A percentile compares a stretch with the other conserved stretches of the same genome.
Conservation (phyloP, 2,888 invertebrate genomes). For the Ariolimax columbianus region DNA sequence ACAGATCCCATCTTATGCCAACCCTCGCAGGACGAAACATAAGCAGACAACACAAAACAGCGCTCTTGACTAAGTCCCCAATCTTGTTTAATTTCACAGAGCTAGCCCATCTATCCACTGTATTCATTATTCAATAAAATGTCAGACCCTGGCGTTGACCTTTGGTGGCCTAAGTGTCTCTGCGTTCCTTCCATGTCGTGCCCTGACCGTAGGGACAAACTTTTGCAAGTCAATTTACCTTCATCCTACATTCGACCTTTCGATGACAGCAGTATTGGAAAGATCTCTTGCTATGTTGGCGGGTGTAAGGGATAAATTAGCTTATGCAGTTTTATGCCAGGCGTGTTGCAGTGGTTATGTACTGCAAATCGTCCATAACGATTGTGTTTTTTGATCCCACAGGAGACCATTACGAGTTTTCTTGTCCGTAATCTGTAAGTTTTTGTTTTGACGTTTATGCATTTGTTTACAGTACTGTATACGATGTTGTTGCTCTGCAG, state of each 20-base stretch:
- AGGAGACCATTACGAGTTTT: too few relatives aligned
- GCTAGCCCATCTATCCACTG: slow-evolving; percentile 19
- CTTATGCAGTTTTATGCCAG: not conserved
- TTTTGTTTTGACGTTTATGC: too few relatives aligned
- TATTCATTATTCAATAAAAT: slow-evolving; percentile 40
- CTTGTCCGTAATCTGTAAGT: too few relatives aligned
- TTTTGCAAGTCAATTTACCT: slow-evolving; percentile 44
- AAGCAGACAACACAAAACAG: too few relatives aligned
- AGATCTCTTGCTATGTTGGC: not conserved
- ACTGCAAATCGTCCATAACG: too few relatives aligned
- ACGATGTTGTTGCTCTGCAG: too few relatives aligned
- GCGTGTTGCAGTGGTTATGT: too few relatives aligned
- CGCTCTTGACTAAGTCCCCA: not conserved
- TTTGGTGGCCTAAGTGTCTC: slow-evolving; percentile 28
- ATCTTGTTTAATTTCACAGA: slow-evolving; percentile 15
- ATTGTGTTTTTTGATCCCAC: too few relatives aligned
- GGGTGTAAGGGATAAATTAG: slow-evolving; percentile 13
- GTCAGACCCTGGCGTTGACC: slow-evolving; percentile 32
- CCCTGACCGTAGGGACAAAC: slow-evolving; percentile 24
- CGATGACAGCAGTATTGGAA: not conserved
- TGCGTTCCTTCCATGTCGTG: not conserved
- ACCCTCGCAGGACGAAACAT: too few relatives aligned
- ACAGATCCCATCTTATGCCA: too few relatives aligned
- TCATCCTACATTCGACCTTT: slow-evolving; percentile 35
- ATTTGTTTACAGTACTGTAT: too few relatives aligned